phyloP scores from a whole-genome alignment of 2,888 invertebrate genomes.

The Seira ritae region DNA sequence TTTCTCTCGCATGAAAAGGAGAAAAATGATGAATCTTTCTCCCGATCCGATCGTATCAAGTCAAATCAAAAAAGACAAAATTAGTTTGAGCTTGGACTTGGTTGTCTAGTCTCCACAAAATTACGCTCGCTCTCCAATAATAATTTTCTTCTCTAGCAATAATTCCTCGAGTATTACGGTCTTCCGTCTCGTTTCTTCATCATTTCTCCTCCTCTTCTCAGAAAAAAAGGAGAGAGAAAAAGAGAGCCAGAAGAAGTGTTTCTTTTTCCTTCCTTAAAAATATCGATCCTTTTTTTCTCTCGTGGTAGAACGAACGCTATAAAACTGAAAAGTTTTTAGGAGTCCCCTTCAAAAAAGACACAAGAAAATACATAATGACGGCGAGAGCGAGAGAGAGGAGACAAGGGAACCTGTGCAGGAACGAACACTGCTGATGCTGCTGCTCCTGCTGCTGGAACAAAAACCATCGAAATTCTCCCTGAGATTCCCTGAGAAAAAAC shows the following conservation, averaged over 20 bases:
- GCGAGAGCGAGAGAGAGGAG: neutral
- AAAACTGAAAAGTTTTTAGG: neutral
- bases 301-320: neutral
- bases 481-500: slow-evolving; percentile 1
- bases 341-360: slow-evolving; percentile 6
- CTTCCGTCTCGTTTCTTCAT: neutral
- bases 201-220: neutral
- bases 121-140: too few species aligned
- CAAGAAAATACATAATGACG: slow-evolving; percentile 8
- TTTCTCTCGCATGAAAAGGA: neutral
- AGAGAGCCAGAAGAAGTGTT: neutral
- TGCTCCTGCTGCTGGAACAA: neutral
- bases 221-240: too few species aligned
- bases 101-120: neutral
- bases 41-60: neutral
- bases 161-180: neutral
- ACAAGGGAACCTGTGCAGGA: neutral
- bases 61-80: slow-evolving; percentile 5
- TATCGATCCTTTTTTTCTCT: neutral
- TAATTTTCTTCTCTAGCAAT: too few species aligned
- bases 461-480: neutral
- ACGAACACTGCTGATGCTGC: too few species aligned
- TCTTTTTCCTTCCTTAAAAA: neutral
- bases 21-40: neutral
- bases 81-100: slow-evolving; percentile 4